These are phyloP conservation scores for Heteromyza rotundicornis DNA, from an alignment of 2,888 invertebrate genomes.

Conservation along the genomic window DNA sequence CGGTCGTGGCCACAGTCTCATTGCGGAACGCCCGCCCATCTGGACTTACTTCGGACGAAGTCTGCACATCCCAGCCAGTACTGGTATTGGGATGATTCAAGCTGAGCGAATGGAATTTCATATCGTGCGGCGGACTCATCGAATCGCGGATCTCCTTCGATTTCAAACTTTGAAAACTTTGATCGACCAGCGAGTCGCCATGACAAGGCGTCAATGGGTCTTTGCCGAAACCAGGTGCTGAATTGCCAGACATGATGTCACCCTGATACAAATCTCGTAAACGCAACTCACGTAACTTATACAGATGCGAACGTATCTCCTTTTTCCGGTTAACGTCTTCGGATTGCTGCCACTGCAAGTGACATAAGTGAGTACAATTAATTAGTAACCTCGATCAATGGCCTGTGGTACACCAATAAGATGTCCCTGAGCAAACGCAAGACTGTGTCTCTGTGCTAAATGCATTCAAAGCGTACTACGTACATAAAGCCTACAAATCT, in stretches of 20 bases:
- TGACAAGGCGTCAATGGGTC: slow-evolving; percentile 65
- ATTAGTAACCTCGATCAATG: neutral
- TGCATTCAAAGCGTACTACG: neutral
- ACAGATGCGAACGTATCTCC: slow-evolving; percentile 85
- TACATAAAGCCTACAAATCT: neutral
- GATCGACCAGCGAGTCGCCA: slow-evolving; percentile 75
- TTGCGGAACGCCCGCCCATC: slow-evolving; percentile 71
- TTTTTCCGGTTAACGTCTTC: slow-evolving; percentile 86
- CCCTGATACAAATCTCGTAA: slow-evolving; percentile 74
- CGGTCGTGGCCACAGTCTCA: slow-evolving; percentile 69
- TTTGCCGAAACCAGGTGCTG: slow-evolving; percentile 61
- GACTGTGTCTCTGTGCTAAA: neutral
- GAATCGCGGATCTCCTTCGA: slow-evolving; percentile 81
- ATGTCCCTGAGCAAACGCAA: neutral
- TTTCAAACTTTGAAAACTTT: slow-evolving; percentile 79
- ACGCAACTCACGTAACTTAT: slow-evolving; percentile 80
- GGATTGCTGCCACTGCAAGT: slow-evolving; percentile 81
- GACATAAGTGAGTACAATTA: too few species aligned
- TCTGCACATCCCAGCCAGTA: slow-evolving; percentile 74
- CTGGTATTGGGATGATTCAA: slow-evolving; percentile 59
- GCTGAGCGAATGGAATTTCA: slow-evolving; percentile 55
- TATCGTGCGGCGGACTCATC: slow-evolving; percentile 71
- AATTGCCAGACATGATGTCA: slow-evolving; percentile 59
- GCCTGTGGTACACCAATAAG: neutral
- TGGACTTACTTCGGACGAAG: slow-evolving; percentile 68